Evolutionary conservation across 2,888 invertebrate species (phyloP).

Genomic region (Argyresthia goedartella): DNA sequence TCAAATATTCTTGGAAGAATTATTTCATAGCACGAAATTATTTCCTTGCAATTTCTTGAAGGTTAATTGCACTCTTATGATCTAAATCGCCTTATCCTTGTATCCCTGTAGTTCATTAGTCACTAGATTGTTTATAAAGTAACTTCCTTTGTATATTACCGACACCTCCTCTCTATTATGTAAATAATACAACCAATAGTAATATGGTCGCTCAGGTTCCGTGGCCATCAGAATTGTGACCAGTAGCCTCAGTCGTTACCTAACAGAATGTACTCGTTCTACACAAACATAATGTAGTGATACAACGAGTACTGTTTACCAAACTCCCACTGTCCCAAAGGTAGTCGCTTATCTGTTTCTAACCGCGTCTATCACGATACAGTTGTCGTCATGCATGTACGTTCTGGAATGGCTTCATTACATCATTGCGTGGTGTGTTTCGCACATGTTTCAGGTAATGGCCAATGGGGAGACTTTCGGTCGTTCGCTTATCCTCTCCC

Average conservation of each 20-base stretch:
- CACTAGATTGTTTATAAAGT: no score
- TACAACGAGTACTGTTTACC: no score
- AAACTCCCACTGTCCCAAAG: constrained; percentile 7
- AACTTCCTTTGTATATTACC: no score
- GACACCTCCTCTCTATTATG: background rate
- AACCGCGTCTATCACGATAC: constrained; percentile 42
- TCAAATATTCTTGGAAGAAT: no score
- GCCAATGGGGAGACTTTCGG: constrained; percentile 77
- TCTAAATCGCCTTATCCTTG: background rate
- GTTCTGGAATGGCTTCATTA: constrained; percentile 70
- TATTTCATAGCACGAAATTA: no score
- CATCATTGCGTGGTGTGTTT: constrained; percentile 72
- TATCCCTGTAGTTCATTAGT: background rate
- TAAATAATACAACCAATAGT: background rate
- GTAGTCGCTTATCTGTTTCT: constrained; percentile 45
- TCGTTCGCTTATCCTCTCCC: constrained; percentile 72
- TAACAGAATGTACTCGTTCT: no score
- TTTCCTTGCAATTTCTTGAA: no score
- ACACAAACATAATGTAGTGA: no score
- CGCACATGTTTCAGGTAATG: constrained; percentile 78
- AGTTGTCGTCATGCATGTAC: constrained; percentile 59
- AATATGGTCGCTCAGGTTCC: no score
- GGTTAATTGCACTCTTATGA: background rate
- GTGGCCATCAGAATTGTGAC: no score
- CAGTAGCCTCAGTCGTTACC: no score